These are phyloP conservation scores for Halcyon badia DNA, from an alignment of 2,797 vertebrate genomes.

Conservation along the genomic window DNA sequence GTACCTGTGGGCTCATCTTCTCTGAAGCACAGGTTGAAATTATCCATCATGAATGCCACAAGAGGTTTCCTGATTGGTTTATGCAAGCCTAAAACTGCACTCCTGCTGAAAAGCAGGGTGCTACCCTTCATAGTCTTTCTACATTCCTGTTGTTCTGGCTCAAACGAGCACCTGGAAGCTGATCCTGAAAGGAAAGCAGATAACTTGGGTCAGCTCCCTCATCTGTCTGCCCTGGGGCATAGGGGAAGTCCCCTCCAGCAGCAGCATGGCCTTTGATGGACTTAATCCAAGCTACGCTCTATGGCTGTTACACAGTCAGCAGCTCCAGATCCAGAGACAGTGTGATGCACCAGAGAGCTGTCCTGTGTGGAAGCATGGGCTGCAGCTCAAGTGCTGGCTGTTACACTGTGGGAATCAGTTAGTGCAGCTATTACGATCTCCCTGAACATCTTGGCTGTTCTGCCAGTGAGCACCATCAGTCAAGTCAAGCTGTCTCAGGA, in stretches of 20 bases:
- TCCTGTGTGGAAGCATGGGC: not conserved
- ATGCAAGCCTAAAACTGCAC: not conserved
- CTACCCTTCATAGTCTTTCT: not conserved
- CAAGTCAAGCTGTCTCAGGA: not conserved
- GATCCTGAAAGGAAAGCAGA: not conserved
- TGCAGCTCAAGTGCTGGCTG: not conserved
- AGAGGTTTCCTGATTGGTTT: not conserved
- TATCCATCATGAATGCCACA: not conserved
- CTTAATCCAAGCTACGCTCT: not conserved
- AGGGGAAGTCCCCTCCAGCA: not conserved
- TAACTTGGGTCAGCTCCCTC: not conserved
- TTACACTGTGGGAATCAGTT: not conserved
- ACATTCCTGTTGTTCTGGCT: not conserved
- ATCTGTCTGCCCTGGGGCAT: not conserved
- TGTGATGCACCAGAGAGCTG: not conserved
- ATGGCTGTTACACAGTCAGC: not conserved
- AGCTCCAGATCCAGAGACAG: not conserved
- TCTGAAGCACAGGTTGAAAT: not conserved
- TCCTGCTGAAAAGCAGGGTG: not conserved
- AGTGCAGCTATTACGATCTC: not conserved
- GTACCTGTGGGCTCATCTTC: not conserved
- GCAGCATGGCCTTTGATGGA: not conserved
- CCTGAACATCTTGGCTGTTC: not conserved
- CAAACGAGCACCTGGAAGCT: not conserved
- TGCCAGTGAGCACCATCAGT: not conserved